Evolutionary conservation across 1,140 invertebrate species (phyloP), one percentile per base, ranked within the genome.

Genomic region (Bombus consobrinus): DNA sequence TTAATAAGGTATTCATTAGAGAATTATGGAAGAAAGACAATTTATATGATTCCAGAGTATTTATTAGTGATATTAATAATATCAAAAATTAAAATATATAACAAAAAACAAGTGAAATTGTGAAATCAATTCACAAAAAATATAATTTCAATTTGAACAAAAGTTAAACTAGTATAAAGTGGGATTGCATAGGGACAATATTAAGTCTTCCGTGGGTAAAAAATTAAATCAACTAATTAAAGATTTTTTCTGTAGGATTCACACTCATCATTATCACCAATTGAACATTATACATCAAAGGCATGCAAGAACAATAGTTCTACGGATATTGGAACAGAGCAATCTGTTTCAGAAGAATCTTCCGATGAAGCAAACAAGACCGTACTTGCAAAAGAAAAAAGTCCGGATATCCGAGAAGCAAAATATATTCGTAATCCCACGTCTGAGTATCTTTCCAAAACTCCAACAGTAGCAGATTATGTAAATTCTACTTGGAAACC

Each of bases 401-500:
- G 89, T 41, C 93, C 94, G 12, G 94, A 95, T 68, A 95, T 95
- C 77, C 92, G 95, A 15, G 94, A 95, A 90, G 94, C 94, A 39
- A 95, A 94, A 87, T 95, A 93, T 74, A 87, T 95, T 71, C 91
- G 94, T 43, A 95, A 95, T 91, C 93, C 94, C 32, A 92, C 93
- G 12, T 91, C 92, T 22, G 94, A 95, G 32, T 94, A 92, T 83
- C 80, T 93, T 41, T 87, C 91, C 13, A 94, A 93, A 57, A 83
- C 93, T n/a, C 93, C 94, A 10, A 92, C 94, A 18, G 93, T 95
- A 32, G 93, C 93, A 39, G 93, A 94, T 88, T 94, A 94, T 34
- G 94, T 94, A 4, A 94, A 94, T 90, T 95, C 94, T 12, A 92
- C 93, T 53, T 94, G 94, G 94, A 94, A 94, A 79, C 94, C 94